phyloP scores from a whole-genome alignment of 2,888 invertebrate genomes.

The Mesorhabditis spiculigera region DNA sequence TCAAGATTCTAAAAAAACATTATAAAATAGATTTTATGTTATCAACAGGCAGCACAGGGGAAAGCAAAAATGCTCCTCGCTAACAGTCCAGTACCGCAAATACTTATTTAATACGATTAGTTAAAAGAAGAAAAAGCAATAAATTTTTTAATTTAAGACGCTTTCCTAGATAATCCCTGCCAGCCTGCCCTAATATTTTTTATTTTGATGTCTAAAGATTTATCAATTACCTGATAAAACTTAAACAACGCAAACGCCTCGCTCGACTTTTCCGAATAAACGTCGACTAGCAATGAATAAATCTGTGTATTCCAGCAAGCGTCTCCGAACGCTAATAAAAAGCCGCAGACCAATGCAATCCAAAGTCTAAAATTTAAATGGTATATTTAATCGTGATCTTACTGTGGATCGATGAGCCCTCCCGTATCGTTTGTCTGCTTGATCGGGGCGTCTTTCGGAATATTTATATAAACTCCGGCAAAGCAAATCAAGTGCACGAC shows the following conservation, averaged over 20 bases:
- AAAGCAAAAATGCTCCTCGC: too few species aligned
- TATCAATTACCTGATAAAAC: conserved; percentile 75
- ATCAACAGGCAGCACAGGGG: too few species aligned
- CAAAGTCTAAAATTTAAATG: conserved; percentile 60
- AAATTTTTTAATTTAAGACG: too few species aligned
- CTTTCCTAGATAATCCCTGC: too few species aligned
- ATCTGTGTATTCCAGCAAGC: conserved; percentile 91
- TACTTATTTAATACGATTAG: too few species aligned
- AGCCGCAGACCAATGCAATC: conserved; percentile 82
- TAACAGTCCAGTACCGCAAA: too few species aligned
- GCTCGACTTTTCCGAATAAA: conserved; percentile 78
- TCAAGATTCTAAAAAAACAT: too few species aligned
- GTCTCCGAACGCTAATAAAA: conserved; percentile 89
- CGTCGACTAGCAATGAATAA: conserved; percentile 83
- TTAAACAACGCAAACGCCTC: conserved; percentile 96
- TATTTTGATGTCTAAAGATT: too few species aligned
- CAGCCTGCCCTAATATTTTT: too few species aligned
- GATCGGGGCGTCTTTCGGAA: conserved; percentile 71
- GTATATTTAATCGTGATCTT: background rate
- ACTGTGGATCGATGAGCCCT: conserved; percentile 61
- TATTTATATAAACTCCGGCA: conserved; percentile 36
- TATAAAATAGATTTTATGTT: too few species aligned
- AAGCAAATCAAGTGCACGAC: conserved; percentile 74
- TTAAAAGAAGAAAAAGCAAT: too few species aligned
- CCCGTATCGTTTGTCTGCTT: conserved; percentile 64